These are phyloP conservation scores for Drusus annulatus DNA, from an alignment of 1,140 invertebrate species.

Conservation along the genomic window DNA sequence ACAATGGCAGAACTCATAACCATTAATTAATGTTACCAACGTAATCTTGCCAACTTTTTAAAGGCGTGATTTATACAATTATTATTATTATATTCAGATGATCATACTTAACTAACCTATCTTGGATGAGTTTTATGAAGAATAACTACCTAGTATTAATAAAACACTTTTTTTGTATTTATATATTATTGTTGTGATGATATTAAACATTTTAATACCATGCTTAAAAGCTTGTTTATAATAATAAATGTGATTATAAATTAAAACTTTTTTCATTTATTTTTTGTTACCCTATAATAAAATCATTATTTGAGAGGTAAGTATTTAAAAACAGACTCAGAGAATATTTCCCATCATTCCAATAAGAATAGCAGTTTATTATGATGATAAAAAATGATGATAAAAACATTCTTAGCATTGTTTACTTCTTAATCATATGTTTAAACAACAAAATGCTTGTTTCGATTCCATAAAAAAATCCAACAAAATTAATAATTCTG, in stretches of 20 bases:
- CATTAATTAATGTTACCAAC: slow-evolving; percentile 40
- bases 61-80: slow-evolving; percentile 22
- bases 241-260: slow-evolving; percentile 48
- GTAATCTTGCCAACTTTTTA: slow-evolving; percentile 10
- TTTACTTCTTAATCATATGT: no score
- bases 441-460: no score
- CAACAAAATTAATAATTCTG: no score
- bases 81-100: slow-evolving; percentile 10
- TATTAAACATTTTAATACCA: slow-evolving; percentile 51
- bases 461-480: no score
- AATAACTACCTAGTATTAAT: slow-evolving; percentile 33
- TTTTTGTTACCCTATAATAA: neutral
- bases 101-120: slow-evolving; percentile 36
- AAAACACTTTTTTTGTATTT: slow-evolving; percentile 42
- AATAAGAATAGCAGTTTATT: no score
- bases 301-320: no score
- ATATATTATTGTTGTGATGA: slow-evolving; percentile 53
- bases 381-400: no score
- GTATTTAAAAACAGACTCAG: no score
- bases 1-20: slow-evolving; percentile 10
- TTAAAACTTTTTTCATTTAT: slow-evolving; percentile 6
- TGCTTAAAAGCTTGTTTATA: slow-evolving; percentile 51
- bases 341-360: no score
- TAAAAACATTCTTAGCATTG: no score
- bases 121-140: slow-evolving; percentile 32